These are phyloP conservation scores for Drosophila maculinotata DNA, from an alignment of 2,888 invertebrate species.

Conservation along the genomic window DNA sequence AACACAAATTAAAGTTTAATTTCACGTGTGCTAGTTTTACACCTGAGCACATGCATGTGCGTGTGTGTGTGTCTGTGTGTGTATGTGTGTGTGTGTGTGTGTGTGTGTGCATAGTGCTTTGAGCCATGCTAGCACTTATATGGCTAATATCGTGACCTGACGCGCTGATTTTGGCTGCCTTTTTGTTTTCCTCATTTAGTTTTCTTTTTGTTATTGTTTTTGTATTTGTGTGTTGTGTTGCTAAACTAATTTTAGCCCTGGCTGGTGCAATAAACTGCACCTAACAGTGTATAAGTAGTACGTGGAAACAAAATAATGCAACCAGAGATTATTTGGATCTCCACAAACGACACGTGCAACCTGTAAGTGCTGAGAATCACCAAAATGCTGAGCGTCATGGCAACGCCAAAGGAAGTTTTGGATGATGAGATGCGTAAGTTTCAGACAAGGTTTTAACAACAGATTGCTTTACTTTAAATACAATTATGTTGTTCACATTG, in stretches of 20 bases:
- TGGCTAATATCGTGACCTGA: conserved; percentile 11
- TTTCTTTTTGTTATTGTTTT: conserved; percentile 7
- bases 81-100: background rate
- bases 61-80: conserved; percentile 7
- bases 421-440: conserved; percentile 54
- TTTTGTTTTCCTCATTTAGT: conserved; percentile 10
- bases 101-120: background rate
- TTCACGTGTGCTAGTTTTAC: conserved; percentile 10
- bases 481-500: no score
- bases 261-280: conserved; percentile 40
- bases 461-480: background rate
- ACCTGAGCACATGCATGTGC: conserved; percentile 1
- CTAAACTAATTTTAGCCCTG: conserved; percentile 51
- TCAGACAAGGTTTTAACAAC: no score
- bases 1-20: conserved; percentile 11
- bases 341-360: conserved; percentile 2
- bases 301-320: conserved; percentile 27
- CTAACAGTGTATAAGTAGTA: conserved; percentile 14
- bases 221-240: conserved; percentile 18
- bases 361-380: conserved; percentile 2
- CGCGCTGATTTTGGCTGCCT: conserved; percentile 23
- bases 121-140: conserved; percentile 9
- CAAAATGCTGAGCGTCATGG: conserved; percentile 48
- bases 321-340: conserved; percentile 4
- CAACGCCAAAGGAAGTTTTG: conserved; percentile 41